A percentile compares a stretch with the other conserved stretches of the same genome.
Conservation (phyloP, 2,888 invertebrate species). For the Caenorhabditis sinica region DNA sequence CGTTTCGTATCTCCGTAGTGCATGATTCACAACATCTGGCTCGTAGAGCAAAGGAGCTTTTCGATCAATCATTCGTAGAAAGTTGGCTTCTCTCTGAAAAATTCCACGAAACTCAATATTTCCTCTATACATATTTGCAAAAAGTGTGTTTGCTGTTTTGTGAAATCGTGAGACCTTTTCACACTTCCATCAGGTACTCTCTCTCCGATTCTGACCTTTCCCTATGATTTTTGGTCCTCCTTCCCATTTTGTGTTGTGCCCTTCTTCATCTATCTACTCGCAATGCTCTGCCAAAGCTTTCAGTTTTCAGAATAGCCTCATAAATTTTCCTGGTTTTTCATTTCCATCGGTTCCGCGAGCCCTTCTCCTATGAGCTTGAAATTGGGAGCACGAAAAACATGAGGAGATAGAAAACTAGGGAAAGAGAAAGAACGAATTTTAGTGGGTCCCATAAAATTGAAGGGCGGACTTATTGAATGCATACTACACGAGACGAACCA, state of each 20-base stretch:
- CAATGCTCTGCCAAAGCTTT: background rate
- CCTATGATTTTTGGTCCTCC: conserved; percentile 22
- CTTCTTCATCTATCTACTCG: background rate
- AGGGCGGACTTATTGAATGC: conserved; percentile 52
- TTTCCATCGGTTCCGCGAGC: conserved; percentile 18
- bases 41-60: conserved; percentile 83
- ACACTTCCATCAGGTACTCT: conserved; percentile 19
- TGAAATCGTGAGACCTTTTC: conserved; percentile 32
- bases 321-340: conserved; percentile 70
- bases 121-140: background rate
- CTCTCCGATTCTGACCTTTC: conserved; percentile 23
- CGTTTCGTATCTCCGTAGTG: conserved; percentile 85
- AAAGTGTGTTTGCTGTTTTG: conserved; percentile 13
- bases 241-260: background rate
- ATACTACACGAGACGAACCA: background rate
- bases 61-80: conserved; percentile 83
- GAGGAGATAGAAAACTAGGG: conserved; percentile 29
- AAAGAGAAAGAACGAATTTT: conserved; percentile 39
- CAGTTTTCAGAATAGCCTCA: conserved; percentile 35
- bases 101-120: conserved; percentile 14
- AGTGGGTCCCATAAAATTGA: conserved; percentile 58
- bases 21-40: conserved; percentile 84
- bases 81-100: conserved; percentile 83
- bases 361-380: conserved; percentile 19
- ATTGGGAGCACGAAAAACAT: conserved; percentile 51